Conservation (phyloP, 2,113 vertebrate species). For the Anoplopoma fimbria region DNA sequence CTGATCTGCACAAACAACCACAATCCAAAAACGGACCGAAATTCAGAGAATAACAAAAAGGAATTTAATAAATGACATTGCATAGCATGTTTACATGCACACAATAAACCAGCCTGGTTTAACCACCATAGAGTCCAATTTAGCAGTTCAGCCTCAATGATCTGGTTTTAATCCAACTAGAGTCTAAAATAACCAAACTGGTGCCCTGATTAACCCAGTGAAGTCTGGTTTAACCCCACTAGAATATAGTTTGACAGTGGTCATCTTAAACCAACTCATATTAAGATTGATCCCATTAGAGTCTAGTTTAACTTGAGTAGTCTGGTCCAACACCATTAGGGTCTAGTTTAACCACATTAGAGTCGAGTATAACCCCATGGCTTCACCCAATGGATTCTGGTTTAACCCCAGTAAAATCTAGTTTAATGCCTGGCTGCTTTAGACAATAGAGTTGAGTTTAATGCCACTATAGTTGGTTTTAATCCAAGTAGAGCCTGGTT, state of each 20-base stretch:
- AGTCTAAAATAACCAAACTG: not conserved
- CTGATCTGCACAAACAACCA: not conserved
- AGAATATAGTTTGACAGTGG: no score
- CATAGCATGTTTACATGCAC: not conserved
- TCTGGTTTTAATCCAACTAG: not conserved
- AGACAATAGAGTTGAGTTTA: no score
- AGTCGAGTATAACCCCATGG: no score
- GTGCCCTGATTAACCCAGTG: not conserved
- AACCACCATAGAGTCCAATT: not conserved
- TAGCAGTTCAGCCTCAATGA: not conserved
- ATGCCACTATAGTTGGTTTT: no score
- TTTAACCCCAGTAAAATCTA: no score
- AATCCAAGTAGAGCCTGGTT: no score
- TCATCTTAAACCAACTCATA: no score
- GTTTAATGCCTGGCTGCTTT: no score
- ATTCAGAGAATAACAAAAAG: not conserved
- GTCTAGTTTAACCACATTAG: not conserved
- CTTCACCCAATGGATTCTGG: no score
- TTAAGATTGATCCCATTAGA: not conserved
- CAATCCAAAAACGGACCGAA: not conserved
- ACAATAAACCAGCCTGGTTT: not conserved
- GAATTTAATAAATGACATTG: not conserved
- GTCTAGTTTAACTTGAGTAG: not conserved
- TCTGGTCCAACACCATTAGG: not conserved
- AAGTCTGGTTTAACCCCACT: no score